Percentiles rank a stretch among this genome's conserved stretches.
These are phyloP conservation scores for Slavum lentiscoides DNA, from an alignment of 2,888 invertebrate genomes.

Conservation along the genomic window DNA sequence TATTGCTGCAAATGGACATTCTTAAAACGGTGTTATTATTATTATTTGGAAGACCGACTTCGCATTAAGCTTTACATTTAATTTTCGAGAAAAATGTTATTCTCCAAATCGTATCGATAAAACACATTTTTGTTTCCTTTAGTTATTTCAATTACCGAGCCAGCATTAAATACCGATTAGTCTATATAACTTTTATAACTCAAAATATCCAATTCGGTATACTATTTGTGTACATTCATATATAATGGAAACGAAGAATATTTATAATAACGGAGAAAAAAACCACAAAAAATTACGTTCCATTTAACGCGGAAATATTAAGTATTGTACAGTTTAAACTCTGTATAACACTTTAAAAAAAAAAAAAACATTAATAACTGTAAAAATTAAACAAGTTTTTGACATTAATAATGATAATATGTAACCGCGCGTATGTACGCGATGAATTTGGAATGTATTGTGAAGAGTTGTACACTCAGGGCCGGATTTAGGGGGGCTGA, in stretches of 20 bases:
- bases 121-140: neutral
- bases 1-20: neutral
- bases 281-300: no score
- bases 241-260: no score
- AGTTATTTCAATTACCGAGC: neutral
- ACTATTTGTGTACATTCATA: neutral
- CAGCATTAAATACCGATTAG: slow-evolving; percentile 8
- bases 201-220: neutral
- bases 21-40: neutral
- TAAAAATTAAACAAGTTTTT: no score
- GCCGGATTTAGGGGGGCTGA: no score
- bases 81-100: neutral
- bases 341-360: no score
- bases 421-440: neutral
- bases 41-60: neutral
- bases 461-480: neutral
- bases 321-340: no score
- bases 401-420: no score
- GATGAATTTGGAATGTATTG: neutral
- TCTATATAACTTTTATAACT: neutral
- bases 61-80: neutral
- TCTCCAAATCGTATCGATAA: neutral
- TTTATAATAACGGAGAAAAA: no score
- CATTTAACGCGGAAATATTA: no score
- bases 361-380: no score